Evolutionary conservation across 2,888 invertebrate species (phyloP).

Genomic region (Sphaeridia pumilis): DNA sequence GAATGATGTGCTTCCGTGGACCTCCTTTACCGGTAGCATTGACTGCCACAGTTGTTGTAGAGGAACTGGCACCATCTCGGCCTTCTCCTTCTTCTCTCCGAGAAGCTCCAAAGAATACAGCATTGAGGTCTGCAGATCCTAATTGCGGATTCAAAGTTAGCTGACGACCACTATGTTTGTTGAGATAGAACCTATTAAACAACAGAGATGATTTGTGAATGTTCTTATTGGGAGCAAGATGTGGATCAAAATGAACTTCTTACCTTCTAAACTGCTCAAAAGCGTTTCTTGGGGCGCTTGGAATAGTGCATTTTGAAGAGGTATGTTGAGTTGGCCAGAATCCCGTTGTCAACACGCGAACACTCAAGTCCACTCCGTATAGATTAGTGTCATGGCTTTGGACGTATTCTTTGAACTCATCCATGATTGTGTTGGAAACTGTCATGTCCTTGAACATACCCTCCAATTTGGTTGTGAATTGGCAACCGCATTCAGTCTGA

Average conservation of each 20-base stretch:
- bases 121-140: constrained; percentile 93
- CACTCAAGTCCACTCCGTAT: constrained; percentile 86
- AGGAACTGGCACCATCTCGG: constrained; percentile 39
- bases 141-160: constrained; percentile 93
- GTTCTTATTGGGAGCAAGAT: no score
- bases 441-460: constrained; percentile 99
- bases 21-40: constrained; percentile 30
- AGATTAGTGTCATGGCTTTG: constrained; percentile 49
- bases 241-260: no score
- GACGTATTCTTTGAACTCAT: constrained; percentile 90
- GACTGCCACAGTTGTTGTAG: constrained; percentile 33
- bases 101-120: constrained; percentile 71
- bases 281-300: constrained; percentile 75
- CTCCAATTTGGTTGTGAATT: constrained; percentile 98
- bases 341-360: constrained; percentile 94
- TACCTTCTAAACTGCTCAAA: constrained; percentile 72
- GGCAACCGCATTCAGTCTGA: constrained; percentile 99
- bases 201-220: no score
- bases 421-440: constrained; percentile 96
- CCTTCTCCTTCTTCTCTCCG: constrained; percentile 47
- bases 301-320: constrained; percentile 90
- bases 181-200: constrained; percentile 74
- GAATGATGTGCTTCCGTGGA: constrained; percentile 83
- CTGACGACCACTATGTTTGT: constrained; percentile 95
- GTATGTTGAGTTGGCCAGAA: constrained; percentile 97